These are phyloP conservation scores for Charadrius vociferus DNA, from an alignment of 2,113 vertebrate genomes.

Conservation along the genomic window DNA sequence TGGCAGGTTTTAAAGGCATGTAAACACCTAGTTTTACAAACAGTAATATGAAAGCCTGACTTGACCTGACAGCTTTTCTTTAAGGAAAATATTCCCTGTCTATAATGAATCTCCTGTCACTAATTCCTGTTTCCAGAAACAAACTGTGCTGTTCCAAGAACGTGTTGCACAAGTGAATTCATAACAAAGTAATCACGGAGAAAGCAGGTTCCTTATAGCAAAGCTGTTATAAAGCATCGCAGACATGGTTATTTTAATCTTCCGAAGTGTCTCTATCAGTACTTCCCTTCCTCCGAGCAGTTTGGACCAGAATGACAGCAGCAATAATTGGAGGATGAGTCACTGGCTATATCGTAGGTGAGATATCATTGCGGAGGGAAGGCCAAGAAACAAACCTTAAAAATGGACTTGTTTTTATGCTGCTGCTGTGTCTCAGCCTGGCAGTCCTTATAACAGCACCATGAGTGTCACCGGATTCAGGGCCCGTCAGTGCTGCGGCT, in stretches of 20 bases:
- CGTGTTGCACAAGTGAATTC: slow-evolving; percentile 42
- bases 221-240: slow-evolving; percentile 37
- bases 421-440: not conserved
- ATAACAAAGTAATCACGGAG: slow-evolving; percentile 49
- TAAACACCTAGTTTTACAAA: slow-evolving; percentile 67
- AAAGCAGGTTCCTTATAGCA: slow-evolving; percentile 21
- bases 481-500: fast-evolving
- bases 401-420: not conserved
- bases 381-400: slow-evolving; percentile 34
- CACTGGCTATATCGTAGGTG: slow-evolving; percentile 43
- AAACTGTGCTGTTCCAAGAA: slow-evolving; percentile 30
- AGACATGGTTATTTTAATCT: slow-evolving; percentile 58
- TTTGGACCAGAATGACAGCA: slow-evolving; percentile 63
- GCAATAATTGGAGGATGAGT: slow-evolving; percentile 65
- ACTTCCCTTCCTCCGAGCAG: slow-evolving; percentile 58
- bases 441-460: not conserved
- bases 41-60: slow-evolving; percentile 23
- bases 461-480: fast-evolving
- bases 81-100: slow-evolving; percentile 10
- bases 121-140: slow-evolving; percentile 38
- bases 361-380: not conserved
- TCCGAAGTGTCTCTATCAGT: slow-evolving; percentile 40
- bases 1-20: slow-evolving; percentile 58
- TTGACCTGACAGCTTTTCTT: slow-evolving; percentile 35
- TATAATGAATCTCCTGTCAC: slow-evolving; percentile 42